Conservation (phyloP, 2,888 invertebrate species). For the Campoletis raptor region DNA sequence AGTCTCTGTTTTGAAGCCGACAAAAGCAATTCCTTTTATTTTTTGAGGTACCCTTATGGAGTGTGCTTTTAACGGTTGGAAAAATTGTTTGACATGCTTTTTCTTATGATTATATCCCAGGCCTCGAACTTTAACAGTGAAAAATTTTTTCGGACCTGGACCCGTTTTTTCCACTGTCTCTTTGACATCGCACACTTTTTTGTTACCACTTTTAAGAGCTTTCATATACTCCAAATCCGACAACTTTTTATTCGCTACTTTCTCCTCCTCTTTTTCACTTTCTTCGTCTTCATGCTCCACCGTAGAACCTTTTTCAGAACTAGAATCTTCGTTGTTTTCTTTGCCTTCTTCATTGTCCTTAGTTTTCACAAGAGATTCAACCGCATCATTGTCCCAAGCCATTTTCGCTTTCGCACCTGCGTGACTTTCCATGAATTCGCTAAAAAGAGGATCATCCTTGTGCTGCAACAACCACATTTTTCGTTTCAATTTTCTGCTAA, state of each 20-base stretch:
- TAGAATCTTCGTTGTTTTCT: conserved; percentile 71
- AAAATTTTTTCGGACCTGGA: conserved; percentile 83
- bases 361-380: conserved; percentile 78
- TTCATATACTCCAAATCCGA: conserved; percentile 94
- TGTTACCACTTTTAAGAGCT: conserved; percentile 86
- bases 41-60: conserved; percentile 92
- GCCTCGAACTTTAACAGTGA: conserved; percentile 91
- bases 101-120: conserved; percentile 93
- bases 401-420: conserved; percentile 80
- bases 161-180: conserved; percentile 75
- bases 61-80: conserved; percentile 91
- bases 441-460: conserved; percentile 95
- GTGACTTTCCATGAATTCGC: conserved; percentile 95
- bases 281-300: conserved; percentile 75
- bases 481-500: not conserved
- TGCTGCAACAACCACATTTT: conserved; percentile 86
- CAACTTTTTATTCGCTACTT: conserved; percentile 90
- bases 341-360: conserved; percentile 47
- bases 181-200: conserved; percentile 79
- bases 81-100: conserved; percentile 93
- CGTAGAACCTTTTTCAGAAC: conserved; percentile 69
- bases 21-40: conserved; percentile 94
- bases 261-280: conserved; percentile 83
- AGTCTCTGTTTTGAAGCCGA: conserved; percentile 94
- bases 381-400: conserved; percentile 87